Percentiles rank a stretch among this genome's conserved stretches.
These are phyloP conservation scores for Endotricha flammealis DNA, from an alignment of 2,888 invertebrate genomes.

Conservation along the genomic window DNA sequence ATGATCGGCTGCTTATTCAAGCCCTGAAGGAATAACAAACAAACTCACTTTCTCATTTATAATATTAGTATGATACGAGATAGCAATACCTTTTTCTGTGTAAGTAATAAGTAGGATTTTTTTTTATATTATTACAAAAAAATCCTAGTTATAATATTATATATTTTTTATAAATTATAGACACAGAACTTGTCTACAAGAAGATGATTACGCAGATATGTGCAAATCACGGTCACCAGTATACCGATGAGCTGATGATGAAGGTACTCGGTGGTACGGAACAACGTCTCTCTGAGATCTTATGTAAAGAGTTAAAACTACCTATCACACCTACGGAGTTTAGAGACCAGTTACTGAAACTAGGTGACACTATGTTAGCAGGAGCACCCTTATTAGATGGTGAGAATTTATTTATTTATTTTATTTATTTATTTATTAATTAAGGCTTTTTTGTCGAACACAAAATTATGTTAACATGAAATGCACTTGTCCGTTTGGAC, in stretches of 20 bases:
- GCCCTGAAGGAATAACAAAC: too few relatives aligned
- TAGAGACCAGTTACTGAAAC: constrained; percentile 75
- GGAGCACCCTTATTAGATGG: constrained; percentile 83
- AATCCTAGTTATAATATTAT: constrained; percentile 1
- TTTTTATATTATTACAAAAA: too few relatives aligned
- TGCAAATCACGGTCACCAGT: constrained; percentile 84
- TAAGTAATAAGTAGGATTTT: too few relatives aligned
- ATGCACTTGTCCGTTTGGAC: too few relatives aligned
- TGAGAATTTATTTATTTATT: constrained; percentile 35
- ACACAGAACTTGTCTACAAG: constrained; percentile 89
- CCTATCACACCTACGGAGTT: constrained; percentile 84
- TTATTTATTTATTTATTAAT: too few relatives aligned
- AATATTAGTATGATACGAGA: too few relatives aligned
- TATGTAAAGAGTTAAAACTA: constrained; percentile 82
- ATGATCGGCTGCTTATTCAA: too few relatives aligned
- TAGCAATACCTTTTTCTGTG: too few relatives aligned
- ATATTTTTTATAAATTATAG: constrained; percentile 64
- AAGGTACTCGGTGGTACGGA: constrained; percentile 87
- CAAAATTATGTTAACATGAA: too few relatives aligned
- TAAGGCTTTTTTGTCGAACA: too few relatives aligned
- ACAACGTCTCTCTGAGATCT: constrained; percentile 81
- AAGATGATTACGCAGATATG: constrained; percentile 84
- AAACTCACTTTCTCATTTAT: too few relatives aligned
- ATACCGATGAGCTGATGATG: constrained; percentile 88
- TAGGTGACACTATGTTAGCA: constrained; percentile 80